Conservation (phyloP, 2,888 invertebrate genomes). For the Gandaritis pyraliata region DNA sequence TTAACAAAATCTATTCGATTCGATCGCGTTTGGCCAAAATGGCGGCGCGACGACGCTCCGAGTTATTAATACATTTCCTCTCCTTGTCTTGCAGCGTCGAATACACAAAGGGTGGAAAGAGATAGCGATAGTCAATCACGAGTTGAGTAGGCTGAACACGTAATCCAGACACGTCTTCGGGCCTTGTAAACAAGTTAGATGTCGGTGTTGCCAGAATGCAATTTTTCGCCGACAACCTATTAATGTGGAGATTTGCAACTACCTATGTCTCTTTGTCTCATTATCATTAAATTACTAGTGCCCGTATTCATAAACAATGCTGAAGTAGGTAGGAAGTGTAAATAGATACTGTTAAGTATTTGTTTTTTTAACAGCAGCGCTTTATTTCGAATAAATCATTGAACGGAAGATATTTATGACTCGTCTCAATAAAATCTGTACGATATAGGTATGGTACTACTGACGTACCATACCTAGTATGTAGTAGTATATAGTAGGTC, state of each 20-base stretch:
- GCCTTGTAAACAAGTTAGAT: constrained; percentile 74
- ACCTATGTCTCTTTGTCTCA: background rate
- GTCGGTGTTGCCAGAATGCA: constrained; percentile 63
- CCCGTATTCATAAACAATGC: too few relatives aligned
- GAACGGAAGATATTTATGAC: too few relatives aligned
- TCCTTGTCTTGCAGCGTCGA: constrained; percentile 55
- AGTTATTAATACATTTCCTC: constrained; percentile 74
- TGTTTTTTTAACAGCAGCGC: too few relatives aligned
- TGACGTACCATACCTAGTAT: too few relatives aligned
- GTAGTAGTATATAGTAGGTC: too few relatives aligned
- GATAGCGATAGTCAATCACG: constrained; percentile 68
- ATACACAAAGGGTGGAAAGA: constrained; percentile 53
- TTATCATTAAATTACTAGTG: too few relatives aligned
- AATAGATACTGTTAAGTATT: too few relatives aligned
- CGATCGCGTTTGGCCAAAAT: constrained; percentile 76
- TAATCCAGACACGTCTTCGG: constrained; percentile 82
- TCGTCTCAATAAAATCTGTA: background rate
- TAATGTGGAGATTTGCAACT: constrained; percentile 9
- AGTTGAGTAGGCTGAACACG: constrained; percentile 73
- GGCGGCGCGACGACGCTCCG: constrained; percentile 66
- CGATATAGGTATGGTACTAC: too few relatives aligned
- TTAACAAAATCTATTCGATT: constrained; percentile 65
- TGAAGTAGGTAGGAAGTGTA: too few relatives aligned
- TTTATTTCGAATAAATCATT: too few relatives aligned
- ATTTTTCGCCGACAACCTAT: constrained; percentile 27